phyloP scores from a whole-genome alignment of 2,797 vertebrate species.

The Smutsia temminckii region DNA sequence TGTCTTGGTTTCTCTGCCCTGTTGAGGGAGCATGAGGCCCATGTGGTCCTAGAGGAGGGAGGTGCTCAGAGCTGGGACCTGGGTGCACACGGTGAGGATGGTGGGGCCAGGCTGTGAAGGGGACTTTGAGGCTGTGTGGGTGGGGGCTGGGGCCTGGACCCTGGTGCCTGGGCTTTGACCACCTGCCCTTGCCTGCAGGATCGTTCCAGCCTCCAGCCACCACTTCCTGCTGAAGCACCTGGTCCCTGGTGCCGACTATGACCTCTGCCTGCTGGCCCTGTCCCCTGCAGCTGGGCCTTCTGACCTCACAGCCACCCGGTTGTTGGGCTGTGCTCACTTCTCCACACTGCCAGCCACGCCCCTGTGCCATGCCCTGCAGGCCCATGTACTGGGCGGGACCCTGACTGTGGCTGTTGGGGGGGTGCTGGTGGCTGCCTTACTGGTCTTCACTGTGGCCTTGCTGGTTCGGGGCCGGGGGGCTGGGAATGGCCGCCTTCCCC shows the following conservation, averaged over 20 bases:
- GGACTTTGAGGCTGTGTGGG: neutral
- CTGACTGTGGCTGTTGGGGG: slow-evolving; percentile 94
- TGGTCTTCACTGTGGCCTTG: slow-evolving; percentile 94
- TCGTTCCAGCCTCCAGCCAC: slow-evolving; percentile 90
- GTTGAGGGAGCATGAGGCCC: neutral
- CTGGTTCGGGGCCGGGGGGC: slow-evolving; percentile 94
- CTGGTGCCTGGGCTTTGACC: neutral
- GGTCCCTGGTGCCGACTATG: slow-evolving; percentile 92
- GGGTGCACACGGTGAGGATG: neutral
- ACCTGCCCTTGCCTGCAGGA: slow-evolving; percentile 83
- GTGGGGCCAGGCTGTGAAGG: neutral
- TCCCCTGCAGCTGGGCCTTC: slow-evolving; percentile 91
- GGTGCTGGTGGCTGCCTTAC: slow-evolving; percentile 91
- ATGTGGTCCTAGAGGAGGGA: neutral
- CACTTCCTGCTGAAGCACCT: slow-evolving; percentile 93
- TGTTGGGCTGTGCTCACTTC: slow-evolving; percentile 93
- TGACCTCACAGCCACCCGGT: slow-evolving; percentile 89
- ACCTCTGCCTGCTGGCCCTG: slow-evolving; percentile 93
- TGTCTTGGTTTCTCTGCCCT: neutral
- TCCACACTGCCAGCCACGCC: slow-evolving; percentile 92
- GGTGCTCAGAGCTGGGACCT: neutral
- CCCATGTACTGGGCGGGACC: slow-evolving; percentile 94
- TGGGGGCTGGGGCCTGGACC: neutral
- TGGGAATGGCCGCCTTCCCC: slow-evolving; percentile 77
- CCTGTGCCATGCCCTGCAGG: slow-evolving; percentile 92